Evolutionary conservation across 2,888 invertebrate genomes (phyloP), one percentile per base, ranked within the genome.

Genomic region (Ornithoptera priamus): DNA sequence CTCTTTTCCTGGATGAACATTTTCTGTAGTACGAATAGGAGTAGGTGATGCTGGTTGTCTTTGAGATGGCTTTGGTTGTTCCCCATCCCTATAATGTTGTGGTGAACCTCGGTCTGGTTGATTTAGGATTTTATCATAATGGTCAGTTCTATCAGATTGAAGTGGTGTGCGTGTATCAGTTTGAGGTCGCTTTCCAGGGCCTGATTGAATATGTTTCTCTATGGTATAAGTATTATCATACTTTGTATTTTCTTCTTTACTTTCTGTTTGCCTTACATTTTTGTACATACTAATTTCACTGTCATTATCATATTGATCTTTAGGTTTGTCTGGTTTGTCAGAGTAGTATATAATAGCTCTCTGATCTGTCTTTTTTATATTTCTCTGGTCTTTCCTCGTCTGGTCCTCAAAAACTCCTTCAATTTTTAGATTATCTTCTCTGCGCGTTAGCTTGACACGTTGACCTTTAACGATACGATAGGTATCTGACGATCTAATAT

Each of bases 401-500:
- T 93, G 89, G 77, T 93, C 92, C 80, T 87, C 92, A 85, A 95
- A 93, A 75, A 94, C 94, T 7, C 96, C 96, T 85, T 95, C 95
- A 82, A 95, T 94, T 80, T 93, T 94, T 12, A 95, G 81, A 76
- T 94, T 94, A 76, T 94, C 94, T 80, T 92, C 91, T 73, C 94
- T 90, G 20, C 88, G 92, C 15, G 88, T 89, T 69, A 93, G 83
- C 80, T 94, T 92, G 0, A 93, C 93, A 74, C 93, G 87, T 82
- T 94, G 94, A 4, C 93, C 94, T 77, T 88, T 93, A 1, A 93
- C 93, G 17, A 93, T 80, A 58, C 92, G 89, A 73, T 93, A 94
- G 12, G 94, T 94, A 74, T 94, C 93, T 20, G 93, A 93, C 2
- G 93, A 88, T 70, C 93, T 86, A 15, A 80, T 81, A 73, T 93